These are phyloP conservation scores for Microtus oregoni DNA, from an alignment of 2,113 vertebrate species.

Conservation along the genomic window DNA sequence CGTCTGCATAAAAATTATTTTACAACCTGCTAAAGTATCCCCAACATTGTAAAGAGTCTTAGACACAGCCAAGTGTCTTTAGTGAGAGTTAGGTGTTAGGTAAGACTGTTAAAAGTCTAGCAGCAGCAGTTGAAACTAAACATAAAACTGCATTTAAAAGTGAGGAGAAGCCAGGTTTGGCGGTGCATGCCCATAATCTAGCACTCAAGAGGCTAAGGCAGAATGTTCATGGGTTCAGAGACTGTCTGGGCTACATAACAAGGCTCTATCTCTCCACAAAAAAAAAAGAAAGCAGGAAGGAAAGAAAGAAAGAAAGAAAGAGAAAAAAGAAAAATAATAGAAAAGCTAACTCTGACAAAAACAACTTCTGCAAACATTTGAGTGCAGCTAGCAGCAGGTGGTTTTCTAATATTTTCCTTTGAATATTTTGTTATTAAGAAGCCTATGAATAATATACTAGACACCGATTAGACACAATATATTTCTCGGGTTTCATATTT, in stretches of 20 bases:
- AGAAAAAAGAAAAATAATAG: background rate
- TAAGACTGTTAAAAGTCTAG: background rate
- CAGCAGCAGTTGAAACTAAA: background rate
- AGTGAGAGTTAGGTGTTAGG: background rate
- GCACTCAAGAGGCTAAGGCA: background rate
- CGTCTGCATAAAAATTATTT: background rate
- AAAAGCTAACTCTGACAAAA: slow-evolving; percentile 30
- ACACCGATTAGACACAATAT: background rate
- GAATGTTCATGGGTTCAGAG: background rate
- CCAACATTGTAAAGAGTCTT: background rate
- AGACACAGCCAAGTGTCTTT: slow-evolving; percentile 13
- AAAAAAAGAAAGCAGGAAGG: no score
- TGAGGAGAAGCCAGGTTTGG: background rate
- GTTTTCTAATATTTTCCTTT: background rate
- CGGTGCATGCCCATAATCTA: background rate
- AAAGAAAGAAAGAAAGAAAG: no score
- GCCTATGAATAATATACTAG: slow-evolving; percentile 13
- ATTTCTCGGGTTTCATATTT: slow-evolving; percentile 8
- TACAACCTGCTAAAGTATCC: background rate
- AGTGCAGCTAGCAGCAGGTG: background rate
- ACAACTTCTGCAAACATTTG: background rate
- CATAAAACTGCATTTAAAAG: background rate
- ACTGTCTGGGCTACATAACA: background rate
- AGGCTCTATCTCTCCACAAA: background rate
- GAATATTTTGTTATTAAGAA: slow-evolving; percentile 13